phyloP scores from a whole-genome alignment of 2,797 vertebrate species.

The Catostomus latipinnis region DNA sequence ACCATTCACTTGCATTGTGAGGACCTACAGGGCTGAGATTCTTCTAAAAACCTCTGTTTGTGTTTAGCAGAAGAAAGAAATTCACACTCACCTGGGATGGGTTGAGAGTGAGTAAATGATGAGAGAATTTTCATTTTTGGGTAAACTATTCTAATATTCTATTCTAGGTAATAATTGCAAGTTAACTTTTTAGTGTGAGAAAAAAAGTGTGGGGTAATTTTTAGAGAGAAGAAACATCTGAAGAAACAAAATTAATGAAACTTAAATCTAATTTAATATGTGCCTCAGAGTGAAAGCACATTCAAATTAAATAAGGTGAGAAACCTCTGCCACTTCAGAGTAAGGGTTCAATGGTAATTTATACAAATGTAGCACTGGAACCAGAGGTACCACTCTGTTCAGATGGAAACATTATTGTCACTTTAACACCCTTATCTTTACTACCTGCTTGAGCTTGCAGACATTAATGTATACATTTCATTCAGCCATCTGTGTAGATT shows the following conservation, averaged over 20 bases:
- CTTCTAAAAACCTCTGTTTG: no score
- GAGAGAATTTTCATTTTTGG: no score
- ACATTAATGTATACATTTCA: neutral
- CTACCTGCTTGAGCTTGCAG: slow-evolving; percentile 9
- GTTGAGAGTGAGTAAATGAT: no score
- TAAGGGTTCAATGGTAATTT: neutral
- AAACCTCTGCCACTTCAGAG: neutral
- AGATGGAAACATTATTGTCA: slow-evolving; percentile 15
- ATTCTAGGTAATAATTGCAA: no score
- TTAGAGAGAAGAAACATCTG: neutral
- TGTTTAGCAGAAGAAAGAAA: no score
- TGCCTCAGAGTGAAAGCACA: neutral
- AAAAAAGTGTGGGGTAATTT: no score
- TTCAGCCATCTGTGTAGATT: neutral
- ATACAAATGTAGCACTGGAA: neutral
- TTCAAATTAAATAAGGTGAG: neutral
- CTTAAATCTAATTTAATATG: neutral
- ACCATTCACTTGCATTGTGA: no score
- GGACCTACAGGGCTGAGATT: no score
- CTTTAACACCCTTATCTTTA: slow-evolving; percentile 18
- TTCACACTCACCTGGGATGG: no score
- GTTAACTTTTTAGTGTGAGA: neutral
- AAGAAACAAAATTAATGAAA: neutral
- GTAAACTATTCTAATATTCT: no score
- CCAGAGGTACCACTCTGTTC: neutral